Evolutionary conservation across 2,888 invertebrate species (phyloP), one percentile per base, ranked within the genome.

Genomic region (Rhogogaster chlorosoma): DNA sequence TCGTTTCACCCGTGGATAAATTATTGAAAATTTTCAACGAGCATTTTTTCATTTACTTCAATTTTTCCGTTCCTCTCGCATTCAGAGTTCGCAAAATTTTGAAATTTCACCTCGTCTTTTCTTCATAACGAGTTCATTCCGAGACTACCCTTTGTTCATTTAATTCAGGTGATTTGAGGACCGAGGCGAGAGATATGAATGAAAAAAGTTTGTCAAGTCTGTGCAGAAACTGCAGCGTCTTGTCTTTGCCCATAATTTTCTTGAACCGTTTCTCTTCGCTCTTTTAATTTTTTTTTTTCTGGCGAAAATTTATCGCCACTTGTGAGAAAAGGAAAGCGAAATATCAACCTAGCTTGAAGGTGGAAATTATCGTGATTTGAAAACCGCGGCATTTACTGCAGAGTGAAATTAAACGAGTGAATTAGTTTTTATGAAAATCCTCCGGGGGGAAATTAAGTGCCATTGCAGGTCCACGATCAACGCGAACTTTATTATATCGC

Each of bases 351-450:
- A 9, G 67, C 67, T 32, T 15, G 32, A 18, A 53, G 7, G 32
- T 49, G 26, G 61, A 36, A 80, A 80, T 80, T 57, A 80, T 61
- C 61, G 36, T 61, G n/a, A 80, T 80, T 29, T 38, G 61, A 80
- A 32, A 77, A 77, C 29, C 49, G n/a, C 18, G 42, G 32, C 49
- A 53, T 38, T 77, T 32, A 49, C 29, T 26, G 57, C 53, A 73
- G 49, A 82, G 49, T 85, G 88, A 86, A 89, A 89, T 89, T 89
- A 89, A 89, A 88, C 85, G 87, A 84, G 86, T 67, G 87, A 89
- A 89, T 88, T 88, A 87, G 86, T 87, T 87, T 87, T 87, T 87
- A 86, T 87, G 84, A 53, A 75, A 57, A 84, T 84, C 4, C 53
- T 57, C 22, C 9, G 12, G 42, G 70, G 49, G 49, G 15, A 67